phyloP scores from a whole-genome alignment of 2,113 vertebrate species.

The Mesembrinibis cayennensis region DNA sequence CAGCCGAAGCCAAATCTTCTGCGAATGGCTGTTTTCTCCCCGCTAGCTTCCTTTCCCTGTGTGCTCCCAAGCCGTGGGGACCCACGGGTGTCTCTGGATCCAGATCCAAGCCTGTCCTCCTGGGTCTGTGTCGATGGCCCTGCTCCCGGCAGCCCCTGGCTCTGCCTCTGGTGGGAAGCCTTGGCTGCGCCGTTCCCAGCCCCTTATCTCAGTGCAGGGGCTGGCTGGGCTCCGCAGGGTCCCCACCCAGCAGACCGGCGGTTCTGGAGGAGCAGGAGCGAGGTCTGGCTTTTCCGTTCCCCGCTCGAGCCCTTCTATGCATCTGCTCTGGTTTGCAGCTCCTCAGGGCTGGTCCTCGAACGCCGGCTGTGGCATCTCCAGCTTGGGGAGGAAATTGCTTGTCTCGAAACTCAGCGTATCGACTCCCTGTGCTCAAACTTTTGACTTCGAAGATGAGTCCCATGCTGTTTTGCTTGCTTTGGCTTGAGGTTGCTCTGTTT shows the following conservation, averaged over 20 bases:
- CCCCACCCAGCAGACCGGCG: accelerated
- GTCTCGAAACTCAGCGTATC: neutral
- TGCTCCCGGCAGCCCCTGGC: neutral
- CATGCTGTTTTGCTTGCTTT: neutral
- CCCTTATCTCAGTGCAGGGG: neutral
- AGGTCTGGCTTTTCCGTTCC: neutral
- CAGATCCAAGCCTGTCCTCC: neutral
- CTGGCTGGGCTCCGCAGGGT: neutral
- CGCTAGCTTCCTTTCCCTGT: neutral
- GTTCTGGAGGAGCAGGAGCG: neutral
- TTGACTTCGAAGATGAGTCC: neutral
- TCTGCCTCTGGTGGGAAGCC: neutral
- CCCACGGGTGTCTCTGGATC: neutral
- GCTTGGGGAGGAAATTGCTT: neutral
- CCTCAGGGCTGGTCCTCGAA: neutral
- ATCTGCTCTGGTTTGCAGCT: neutral
- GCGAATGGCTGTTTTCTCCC: neutral
- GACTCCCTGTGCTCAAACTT: neutral
- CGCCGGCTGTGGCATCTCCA: neutral
- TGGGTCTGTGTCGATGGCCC: accelerated
- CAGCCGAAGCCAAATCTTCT: neutral
- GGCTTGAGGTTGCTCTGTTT: neutral
- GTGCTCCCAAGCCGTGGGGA: neutral
- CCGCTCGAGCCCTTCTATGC: accelerated
- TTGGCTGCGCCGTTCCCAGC: neutral